Evolutionary conservation across 2,797 vertebrate genomes (phyloP), one percentile per base, ranked within the genome.

Genomic region (Crypturellus tataupa): DNA sequence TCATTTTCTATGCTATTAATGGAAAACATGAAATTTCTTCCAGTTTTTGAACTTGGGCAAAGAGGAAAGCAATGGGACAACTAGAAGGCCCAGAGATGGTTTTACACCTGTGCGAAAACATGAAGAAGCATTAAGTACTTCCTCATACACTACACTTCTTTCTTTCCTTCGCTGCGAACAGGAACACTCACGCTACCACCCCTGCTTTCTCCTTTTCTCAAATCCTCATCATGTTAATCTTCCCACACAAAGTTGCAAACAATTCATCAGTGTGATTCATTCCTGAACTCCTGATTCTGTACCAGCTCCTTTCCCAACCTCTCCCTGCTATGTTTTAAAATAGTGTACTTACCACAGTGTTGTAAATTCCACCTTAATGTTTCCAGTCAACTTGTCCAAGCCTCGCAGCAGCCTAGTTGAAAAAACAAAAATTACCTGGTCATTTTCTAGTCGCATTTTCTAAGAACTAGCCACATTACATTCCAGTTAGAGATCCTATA

Each of bases 231-330:
- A 46, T 67, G 89, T 94, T 71, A 40, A 90, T 92, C 88, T 89
- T 95, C 92, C 96, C 88, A 93, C 81, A n/a, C 78, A 80, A 79
- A 79, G 90, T 88, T 84, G 70, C 80, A 96, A 71, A 93, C 92
- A 85, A 92, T 87, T 60, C 78, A 87, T 42, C 77, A 88, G 0
- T 77, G 40, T 90, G 95, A 96, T 71, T 96, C 94, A 95, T 62
- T 94, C 80, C 56, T 51, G 71, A 58, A 77, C 64, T 84, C 87
- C 53, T 5, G 10, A 91, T 76, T 90, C 77, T 16, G 0, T 46
- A 82, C 27, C 77, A 62, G 33, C 71, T 92, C 80, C 82, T 70
- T 51, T 82, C 83, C 73, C 83, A 90, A 78, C 40, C 85, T 82
- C 59, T 85, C 89, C 62, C 31, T 27, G 67, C 4, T 0, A 8